Evolutionary conservation across 2,888 invertebrate genomes (phyloP), one percentile per base, ranked within the genome.

Genomic region (Pandemis heparana): DNA sequence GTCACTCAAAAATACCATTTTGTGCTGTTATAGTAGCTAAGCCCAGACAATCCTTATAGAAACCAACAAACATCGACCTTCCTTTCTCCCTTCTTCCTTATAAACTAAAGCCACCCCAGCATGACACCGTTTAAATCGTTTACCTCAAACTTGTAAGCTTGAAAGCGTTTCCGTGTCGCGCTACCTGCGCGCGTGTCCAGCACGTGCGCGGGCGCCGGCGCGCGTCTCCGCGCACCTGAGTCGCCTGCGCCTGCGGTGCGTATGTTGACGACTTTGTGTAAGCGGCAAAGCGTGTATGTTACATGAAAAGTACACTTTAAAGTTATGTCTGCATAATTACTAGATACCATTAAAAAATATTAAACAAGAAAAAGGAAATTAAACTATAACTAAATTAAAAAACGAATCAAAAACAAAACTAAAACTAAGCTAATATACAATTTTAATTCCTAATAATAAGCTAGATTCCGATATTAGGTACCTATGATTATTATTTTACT

Each of bases 201-300:
- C 92, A 91, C 91, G 92, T 91, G 91, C 82, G 82, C 75, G 84
- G 85, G 90, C 85, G 81, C 81, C 80, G 80, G 39, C 79, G 87
- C 84, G 78, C 84, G 85, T 90, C 88, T 90, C 90, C 88, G 90
- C 85, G 82, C 75, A 76, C 78, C 75, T 75, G 65, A 79, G 74
- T 76, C 1, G 46, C 46, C 51, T 8, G 51, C 8, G 51, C 51
- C 51, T 9, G 4, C 4, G 51, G n/a, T 9, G 23, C 9, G 1
- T 59, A 39, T n/a, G 60, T 38, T 6, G 60, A n/a, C 38, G 14
- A 39, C 39, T 38, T 38, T 8, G 9, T 23, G 60, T 7, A 38
- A 60, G 60, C 9, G 60, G 60, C 10, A 16, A 39, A 60, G 60
- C 60, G 60, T 60, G 39, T 7, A n/a, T n/a, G 39, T n/a, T 60